Base-by-base conservation (phyloP, 1,140 invertebrate genomes). In the Drosophila nigrodunni region DNA sequence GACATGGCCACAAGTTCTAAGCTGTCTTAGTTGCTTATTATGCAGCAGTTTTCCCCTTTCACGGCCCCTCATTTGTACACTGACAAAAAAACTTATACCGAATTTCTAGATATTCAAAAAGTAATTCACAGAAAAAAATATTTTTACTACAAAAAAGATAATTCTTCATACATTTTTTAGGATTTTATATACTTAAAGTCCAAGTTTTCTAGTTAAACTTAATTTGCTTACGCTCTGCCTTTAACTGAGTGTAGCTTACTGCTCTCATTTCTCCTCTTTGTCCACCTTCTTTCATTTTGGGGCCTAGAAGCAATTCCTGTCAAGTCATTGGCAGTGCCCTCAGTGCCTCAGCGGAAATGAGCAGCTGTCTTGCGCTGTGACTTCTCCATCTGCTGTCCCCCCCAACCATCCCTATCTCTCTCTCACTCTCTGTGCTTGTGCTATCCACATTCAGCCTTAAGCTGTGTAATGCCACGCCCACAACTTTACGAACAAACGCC, bases 21-120 rank as follows among this genome's bases (percentile, higher is more conserved):
- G 83, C 83, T 83, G 70, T 83, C 83, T 88, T 88, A 87, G 83
- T 87, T 87, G 83, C 83, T 87, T 88, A 87, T 87, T 88, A 87
- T 87, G 77, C 83, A 80, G 66, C 58, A 57, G 13, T 43, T 37
- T 2, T 9, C 8, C 10, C 18, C 52, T 15, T 15, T 2, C 13
- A 8, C 8, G 18, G 1, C n/a, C 9, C 2, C 2, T 4, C 25
- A 30, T 30, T 30, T 30, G 6, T 30, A 30, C 25, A 30, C 25
- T 30, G 25, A 30, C 25, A 30, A 30, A 30, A 30, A 30, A 30
- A 21, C 18, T 15, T 15, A 15, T 15, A 15, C 15, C 15, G 15
- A 15, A 15, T 15, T 15, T 15, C 15, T 15, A 15, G 15, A 15
- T 15, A 15, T 15, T 15, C 15, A 15, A 15, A 0, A 15, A 15